Conservation (phyloP, 1,140 invertebrate species). For the Drosophila ohnishii region DNA sequence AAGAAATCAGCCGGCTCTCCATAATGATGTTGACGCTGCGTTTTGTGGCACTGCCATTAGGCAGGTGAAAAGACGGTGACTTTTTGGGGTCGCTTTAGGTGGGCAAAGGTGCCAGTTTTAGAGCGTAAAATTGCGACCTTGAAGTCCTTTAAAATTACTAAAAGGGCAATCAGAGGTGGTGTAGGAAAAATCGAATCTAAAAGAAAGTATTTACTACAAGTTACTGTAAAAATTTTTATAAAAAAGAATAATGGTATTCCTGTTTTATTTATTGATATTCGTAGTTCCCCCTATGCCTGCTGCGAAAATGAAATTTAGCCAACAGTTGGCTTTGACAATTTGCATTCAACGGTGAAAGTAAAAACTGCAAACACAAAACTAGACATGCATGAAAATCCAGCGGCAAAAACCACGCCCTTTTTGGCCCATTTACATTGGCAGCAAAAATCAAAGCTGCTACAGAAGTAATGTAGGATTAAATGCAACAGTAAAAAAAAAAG, state of each 20-base stretch:
- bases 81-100: slow-evolving; percentile 26
- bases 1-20: slow-evolving; percentile 42
- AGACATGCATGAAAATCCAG: slow-evolving; percentile 63
- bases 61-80: slow-evolving; percentile 58
- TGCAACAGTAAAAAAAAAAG: slow-evolving; percentile 56
- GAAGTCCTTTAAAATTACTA: not conserved
- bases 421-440: slow-evolving; percentile 55
- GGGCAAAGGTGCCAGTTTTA: not conserved
- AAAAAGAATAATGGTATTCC: not conserved
- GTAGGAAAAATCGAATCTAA: not conserved
- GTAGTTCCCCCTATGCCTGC: slow-evolving; percentile 5
- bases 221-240: not conserved
- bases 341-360: slow-evolving; percentile 63
- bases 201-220: not conserved
- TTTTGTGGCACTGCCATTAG: slow-evolving; percentile 50
- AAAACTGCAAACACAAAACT: slow-evolving; percentile 57
- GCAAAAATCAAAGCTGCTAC: slow-evolving; percentile 73
- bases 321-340: slow-evolving; percentile 36
- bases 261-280: not conserved
- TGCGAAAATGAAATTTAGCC: slow-evolving; percentile 25
- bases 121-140: not conserved
- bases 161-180: not conserved
- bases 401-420: slow-evolving; percentile 52
- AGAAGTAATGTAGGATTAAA: slow-evolving; percentile 75
- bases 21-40: slow-evolving; percentile 71